Evolutionary conservation across 2,888 invertebrate genomes (phyloP).

Genomic region (Tenthredo mesomela): DNA sequence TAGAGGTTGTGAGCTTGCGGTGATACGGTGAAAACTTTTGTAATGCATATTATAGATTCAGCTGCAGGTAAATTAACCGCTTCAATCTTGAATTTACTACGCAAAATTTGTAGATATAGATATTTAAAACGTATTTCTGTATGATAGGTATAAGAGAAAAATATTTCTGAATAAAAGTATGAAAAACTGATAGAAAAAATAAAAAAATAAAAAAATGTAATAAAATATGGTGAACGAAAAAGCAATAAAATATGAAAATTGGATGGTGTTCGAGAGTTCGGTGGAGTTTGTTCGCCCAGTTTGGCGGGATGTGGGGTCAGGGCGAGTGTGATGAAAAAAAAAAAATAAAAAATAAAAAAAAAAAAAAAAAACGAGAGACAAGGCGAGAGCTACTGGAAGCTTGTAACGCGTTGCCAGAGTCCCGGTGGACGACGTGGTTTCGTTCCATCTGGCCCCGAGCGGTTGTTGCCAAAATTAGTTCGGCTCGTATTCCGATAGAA

Average conservation of each 20-base stretch:
- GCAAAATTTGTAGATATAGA: background rate
- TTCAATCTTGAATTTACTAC: background rate
- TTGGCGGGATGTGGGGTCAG: slow-evolving; percentile 55
- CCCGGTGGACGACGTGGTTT: slow-evolving; percentile 66
- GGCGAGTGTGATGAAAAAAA: slow-evolving; percentile 46
- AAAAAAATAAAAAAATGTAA: background rate
- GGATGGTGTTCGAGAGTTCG: slow-evolving; percentile 68
- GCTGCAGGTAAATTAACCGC: background rate
- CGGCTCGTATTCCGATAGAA: slow-evolving; percentile 74
- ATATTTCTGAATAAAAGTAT: background rate
- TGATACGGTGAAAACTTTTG: background rate
- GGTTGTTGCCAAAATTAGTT: slow-evolving; percentile 77
- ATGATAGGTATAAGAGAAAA: background rate
- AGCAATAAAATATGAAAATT: slow-evolving; percentile 76
- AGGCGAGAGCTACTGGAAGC: slow-evolving; percentile 51
- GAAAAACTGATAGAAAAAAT: background rate
- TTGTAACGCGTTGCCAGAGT: slow-evolving; percentile 58
- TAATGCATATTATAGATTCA: background rate
- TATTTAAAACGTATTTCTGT: background rate
- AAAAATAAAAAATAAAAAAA: slow-evolving; percentile 54
- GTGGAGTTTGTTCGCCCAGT: slow-evolving; percentile 13
- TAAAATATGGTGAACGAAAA: slow-evolving; percentile 59
- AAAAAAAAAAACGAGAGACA: slow-evolving; percentile 56
- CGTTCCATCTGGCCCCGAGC: slow-evolving; percentile 73
- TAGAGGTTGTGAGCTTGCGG: background rate